phyloP scores from a whole-genome alignment of 2,797 vertebrate species.

The Phyllotis vaccarum region DNA sequence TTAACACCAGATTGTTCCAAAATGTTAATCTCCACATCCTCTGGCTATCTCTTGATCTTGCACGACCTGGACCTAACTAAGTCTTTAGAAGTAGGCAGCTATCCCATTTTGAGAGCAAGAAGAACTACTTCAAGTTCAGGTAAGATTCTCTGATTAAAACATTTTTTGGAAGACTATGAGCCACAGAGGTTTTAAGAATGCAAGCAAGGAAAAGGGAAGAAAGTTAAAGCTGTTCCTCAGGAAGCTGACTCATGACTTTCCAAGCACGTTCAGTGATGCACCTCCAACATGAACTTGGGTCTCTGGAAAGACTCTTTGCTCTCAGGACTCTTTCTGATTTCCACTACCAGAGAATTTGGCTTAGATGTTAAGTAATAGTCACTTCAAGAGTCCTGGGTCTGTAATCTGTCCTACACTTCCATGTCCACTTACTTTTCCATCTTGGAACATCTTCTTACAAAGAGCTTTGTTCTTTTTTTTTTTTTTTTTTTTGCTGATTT shows the following conservation, averaged over 20 bases:
- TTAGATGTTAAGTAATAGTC: background rate
- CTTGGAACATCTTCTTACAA: slow-evolving; percentile 10
- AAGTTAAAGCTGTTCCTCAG: background rate
- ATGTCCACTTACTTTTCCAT: background rate
- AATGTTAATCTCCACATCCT: slow-evolving; percentile 99
- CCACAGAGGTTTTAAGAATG: slow-evolving; percentile 24
- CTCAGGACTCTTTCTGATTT: slow-evolving; percentile 19
- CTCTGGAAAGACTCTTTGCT: slow-evolving; percentile 30
- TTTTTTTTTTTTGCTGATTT: slow-evolving; percentile 49
- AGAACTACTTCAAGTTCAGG: slow-evolving; percentile 95
- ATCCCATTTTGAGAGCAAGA: slow-evolving; percentile 96
- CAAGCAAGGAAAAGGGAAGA: slow-evolving; percentile 36
- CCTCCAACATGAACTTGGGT: slow-evolving; percentile 29
- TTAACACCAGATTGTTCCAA: slow-evolving; percentile 99
- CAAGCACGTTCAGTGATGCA: background rate
- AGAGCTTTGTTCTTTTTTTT: slow-evolving; percentile 4
- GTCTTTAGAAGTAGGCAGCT: slow-evolving; percentile 98
- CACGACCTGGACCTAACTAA: slow-evolving; percentile 99
- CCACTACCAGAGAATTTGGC: slow-evolving; percentile 24
- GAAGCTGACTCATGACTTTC: background rate
- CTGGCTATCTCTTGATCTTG: slow-evolving; percentile 98
- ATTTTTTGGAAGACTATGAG: slow-evolving; percentile 61
- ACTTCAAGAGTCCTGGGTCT: slow-evolving; percentile 24
- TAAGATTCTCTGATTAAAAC: slow-evolving; percentile 79
- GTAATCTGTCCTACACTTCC: background rate